Percentiles rank a stretch among this genome's conserved stretches.
Conservation (phyloP, 2,797 vertebrate species). For the Cryptoprocta ferox region DNA sequence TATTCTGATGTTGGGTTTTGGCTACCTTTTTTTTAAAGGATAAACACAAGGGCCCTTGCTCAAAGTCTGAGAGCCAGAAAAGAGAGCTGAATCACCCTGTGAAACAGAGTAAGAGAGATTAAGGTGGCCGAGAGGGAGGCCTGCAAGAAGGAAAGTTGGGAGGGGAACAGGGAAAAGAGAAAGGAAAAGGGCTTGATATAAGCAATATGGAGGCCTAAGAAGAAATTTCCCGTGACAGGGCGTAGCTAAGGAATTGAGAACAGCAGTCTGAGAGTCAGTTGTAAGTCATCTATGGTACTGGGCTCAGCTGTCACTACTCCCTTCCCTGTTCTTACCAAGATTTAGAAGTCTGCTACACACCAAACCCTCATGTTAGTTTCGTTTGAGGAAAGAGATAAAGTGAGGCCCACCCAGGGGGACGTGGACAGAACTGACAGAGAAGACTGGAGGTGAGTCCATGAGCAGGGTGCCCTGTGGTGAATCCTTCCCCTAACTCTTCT, state of each 20-base stretch:
- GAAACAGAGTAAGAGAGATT: background rate
- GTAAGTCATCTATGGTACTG: background rate
- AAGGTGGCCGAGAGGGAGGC: background rate
- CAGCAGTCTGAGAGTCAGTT: background rate
- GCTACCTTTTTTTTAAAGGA: background rate
- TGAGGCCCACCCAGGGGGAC: background rate
- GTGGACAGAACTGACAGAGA: background rate
- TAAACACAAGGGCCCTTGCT: background rate
- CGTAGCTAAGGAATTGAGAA: background rate
- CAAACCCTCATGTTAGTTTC: slow-evolving; percentile 1
- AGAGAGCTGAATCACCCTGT: background rate
- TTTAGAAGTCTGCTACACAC: background rate
- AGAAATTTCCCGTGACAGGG: background rate
- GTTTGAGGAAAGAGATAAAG: background rate
- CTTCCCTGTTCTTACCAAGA: background rate
- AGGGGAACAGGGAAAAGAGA: background rate
- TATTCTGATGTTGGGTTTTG: background rate
- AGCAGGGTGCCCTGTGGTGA: background rate
- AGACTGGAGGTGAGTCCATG: background rate
- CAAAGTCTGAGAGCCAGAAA: slow-evolving; percentile 16
- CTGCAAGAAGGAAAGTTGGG: background rate
- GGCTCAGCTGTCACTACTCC: background rate
- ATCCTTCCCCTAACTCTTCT: slow-evolving; percentile 13
- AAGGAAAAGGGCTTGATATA: background rate
- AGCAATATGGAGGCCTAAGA: background rate